These are phyloP conservation scores for Huso huso DNA, from an alignment of 2,797 vertebrate species.

Conservation along the genomic window DNA sequence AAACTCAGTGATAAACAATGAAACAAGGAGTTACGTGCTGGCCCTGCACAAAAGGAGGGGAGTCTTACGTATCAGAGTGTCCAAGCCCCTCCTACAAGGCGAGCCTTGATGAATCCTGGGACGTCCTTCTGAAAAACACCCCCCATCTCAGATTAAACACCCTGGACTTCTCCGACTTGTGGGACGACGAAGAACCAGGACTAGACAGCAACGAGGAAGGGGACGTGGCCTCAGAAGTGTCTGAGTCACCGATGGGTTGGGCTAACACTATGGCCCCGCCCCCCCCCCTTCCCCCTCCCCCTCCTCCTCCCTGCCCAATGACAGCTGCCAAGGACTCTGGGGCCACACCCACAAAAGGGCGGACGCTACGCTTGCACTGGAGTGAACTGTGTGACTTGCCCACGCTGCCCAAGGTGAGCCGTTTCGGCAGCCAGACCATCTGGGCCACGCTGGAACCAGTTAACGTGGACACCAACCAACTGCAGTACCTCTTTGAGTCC, in stretches of 20 bases:
- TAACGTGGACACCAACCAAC: slow-evolving; percentile 47
- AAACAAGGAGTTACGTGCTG: background rate
- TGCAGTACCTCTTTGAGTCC: slow-evolving; percentile 56
- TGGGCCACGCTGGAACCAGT: slow-evolving; percentile 59
- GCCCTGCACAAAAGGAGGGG: background rate
- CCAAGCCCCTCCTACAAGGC: slow-evolving; percentile 24
- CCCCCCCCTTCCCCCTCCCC: slow-evolving; percentile 23
- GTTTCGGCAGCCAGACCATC: slow-evolving; percentile 59
- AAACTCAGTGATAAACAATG: background rate
- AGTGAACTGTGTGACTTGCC: slow-evolving; percentile 49
- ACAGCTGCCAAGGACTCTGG: too few species aligned
- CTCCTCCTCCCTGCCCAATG: slow-evolving; percentile 23
- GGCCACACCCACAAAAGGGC: slow-evolving; percentile 15
- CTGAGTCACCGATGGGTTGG: background rate
- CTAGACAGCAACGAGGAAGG: slow-evolving; percentile 42
- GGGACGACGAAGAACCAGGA: slow-evolving; percentile 58
- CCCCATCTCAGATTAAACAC: slow-evolving; percentile 50
- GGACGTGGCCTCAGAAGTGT: background rate
- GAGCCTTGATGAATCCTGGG: slow-evolving; percentile 42
- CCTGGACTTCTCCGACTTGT: slow-evolving; percentile 64
- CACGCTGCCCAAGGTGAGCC: slow-evolving; percentile 52
- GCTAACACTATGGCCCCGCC: slow-evolving; percentile 12
- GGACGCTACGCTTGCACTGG: slow-evolving; percentile 64
- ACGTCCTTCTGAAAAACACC: slow-evolving; percentile 28
- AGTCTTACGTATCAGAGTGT: background rate